Evolutionary conservation across 2,888 invertebrate genomes (phyloP).

Genomic region (Dorcus hopei): DNA sequence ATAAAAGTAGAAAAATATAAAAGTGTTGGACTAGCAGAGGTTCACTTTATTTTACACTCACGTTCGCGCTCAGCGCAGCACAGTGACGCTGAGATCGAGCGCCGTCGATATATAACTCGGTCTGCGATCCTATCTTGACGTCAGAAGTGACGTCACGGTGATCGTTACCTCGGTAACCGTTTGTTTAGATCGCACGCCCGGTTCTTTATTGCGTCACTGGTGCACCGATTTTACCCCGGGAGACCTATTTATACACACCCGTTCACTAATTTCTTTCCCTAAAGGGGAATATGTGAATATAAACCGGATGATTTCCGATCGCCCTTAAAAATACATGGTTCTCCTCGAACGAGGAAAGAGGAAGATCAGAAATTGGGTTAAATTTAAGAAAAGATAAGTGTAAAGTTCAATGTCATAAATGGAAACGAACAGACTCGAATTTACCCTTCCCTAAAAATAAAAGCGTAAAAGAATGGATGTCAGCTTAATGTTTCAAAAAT

Average conservation of each 20-base stretch:
- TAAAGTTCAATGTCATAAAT: too few relatives aligned
- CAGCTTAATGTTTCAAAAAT: too few relatives aligned
- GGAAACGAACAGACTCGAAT: not conserved
- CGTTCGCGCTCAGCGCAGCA: constrained; percentile 42
- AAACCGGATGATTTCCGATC: too few relatives aligned
- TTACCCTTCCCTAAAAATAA: not conserved
- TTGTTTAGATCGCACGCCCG: constrained; percentile 54
- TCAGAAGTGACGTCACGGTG: constrained; percentile 39
- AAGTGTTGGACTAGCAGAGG: constrained; percentile 47
- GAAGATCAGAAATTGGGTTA: too few relatives aligned
- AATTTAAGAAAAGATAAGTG: too few relatives aligned
- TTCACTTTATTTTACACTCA: constrained; percentile 36
- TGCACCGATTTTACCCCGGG: constrained; percentile 54
- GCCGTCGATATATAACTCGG: constrained; percentile 47
- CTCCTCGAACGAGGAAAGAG: too few relatives aligned
- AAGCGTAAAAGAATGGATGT: not conserved
- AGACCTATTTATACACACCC: not conserved
- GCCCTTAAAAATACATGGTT: too few relatives aligned
- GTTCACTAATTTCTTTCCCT: too few relatives aligned
- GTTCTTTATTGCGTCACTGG: constrained; percentile 59
- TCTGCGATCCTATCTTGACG: constrained; percentile 44
- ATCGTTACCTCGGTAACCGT: constrained; percentile 44
- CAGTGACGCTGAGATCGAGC: constrained; percentile 41
- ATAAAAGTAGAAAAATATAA: constrained; percentile 51
- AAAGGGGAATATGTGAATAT: too few relatives aligned